Percentiles rank a stretch among this genome's conserved stretches.
Conservation (phyloP, 2,888 invertebrate species). For the Zelleria hepariella region DNA sequence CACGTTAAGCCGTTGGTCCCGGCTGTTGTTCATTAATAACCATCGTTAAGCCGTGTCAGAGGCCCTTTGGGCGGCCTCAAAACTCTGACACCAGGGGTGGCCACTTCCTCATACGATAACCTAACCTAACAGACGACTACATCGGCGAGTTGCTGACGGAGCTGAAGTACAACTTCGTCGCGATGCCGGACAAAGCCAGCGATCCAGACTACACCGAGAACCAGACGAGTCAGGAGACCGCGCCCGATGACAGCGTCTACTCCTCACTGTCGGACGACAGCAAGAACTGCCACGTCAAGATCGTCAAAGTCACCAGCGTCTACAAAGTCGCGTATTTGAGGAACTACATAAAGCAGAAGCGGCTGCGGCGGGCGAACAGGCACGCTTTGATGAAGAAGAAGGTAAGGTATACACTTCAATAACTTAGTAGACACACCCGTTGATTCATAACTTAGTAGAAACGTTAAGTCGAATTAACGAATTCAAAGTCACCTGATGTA, state of each 20-base stretch:
- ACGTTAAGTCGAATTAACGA: too few relatives aligned
- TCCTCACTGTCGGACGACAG: constrained; percentile 34
- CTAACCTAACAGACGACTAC: constrained; percentile 21
- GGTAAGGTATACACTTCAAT: constrained; percentile 22
- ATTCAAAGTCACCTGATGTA: too few relatives aligned
- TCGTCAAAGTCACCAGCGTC: constrained; percentile 58
- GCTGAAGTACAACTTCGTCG: constrained; percentile 19
- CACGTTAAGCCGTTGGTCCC: too few relatives aligned
- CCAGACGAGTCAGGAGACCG: constrained; percentile 21
- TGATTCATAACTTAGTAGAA: too few relatives aligned
- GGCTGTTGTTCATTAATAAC: too few relatives aligned
- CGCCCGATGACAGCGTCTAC: constrained; percentile 35
- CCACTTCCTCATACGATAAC: too few relatives aligned
- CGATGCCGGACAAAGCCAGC: constrained; percentile 21
- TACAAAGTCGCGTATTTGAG: constrained; percentile 57
- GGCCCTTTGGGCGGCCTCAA: too few relatives aligned
- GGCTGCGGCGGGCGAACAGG: constrained; percentile 41
- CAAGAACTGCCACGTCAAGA: constrained; percentile 47
- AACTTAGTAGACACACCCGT: neutral
- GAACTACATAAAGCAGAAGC: constrained; percentile 55
- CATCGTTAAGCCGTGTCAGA: too few relatives aligned
- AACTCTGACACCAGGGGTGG: too few relatives aligned
- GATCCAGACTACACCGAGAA: constrained; percentile 24
- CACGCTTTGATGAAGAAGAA: constrained; percentile 50
- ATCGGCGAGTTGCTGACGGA: constrained; percentile 42